A percentile compares a stretch with the other conserved stretches of the same genome.
phyloP scores from a whole-genome alignment of 2,888 invertebrate species.

The Cabera pusaria region DNA sequence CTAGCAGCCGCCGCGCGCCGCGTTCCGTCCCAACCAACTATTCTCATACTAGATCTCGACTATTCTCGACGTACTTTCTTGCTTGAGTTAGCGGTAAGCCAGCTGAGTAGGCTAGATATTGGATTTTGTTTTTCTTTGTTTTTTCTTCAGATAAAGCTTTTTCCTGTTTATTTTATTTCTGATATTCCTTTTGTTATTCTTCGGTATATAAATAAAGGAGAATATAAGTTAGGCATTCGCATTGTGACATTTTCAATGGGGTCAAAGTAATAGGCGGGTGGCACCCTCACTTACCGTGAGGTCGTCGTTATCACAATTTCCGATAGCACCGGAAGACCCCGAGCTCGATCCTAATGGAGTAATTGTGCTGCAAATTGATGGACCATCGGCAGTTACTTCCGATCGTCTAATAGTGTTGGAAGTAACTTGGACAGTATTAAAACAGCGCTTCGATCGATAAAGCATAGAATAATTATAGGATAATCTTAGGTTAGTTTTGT shows the following conservation, averaged over 20 bases:
- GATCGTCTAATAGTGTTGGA: constrained; percentile 48
- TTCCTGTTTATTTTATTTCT: constrained; percentile 5
- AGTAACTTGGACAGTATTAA: no score
- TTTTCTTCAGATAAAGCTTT: background rate
- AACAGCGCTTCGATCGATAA: no score
- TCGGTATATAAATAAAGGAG: no score
- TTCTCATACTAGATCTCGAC: constrained; percentile 38
- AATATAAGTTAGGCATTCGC: no score
- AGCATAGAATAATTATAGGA: no score
- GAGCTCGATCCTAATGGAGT: constrained; percentile 58
- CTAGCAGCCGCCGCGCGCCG: constrained; percentile 31
- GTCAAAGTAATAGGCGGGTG: constrained; percentile 7
- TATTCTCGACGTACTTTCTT: constrained; percentile 33
- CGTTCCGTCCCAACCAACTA: constrained; percentile 39
- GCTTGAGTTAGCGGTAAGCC: constrained; percentile 17
- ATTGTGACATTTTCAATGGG: constrained; percentile 6
- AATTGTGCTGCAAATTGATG: constrained; percentile 68
- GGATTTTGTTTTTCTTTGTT: constrained; percentile 5
- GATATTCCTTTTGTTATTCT: no score
- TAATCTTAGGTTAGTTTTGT: no score
- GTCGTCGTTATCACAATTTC: constrained; percentile 49
- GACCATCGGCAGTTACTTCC: constrained; percentile 54
- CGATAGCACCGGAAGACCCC: constrained; percentile 47
- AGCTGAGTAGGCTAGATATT: constrained; percentile 2
- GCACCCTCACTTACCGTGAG: constrained; percentile 3